Conservation (phyloP, 2,113 vertebrate species). For the Ginglymostoma cirratum region DNA sequence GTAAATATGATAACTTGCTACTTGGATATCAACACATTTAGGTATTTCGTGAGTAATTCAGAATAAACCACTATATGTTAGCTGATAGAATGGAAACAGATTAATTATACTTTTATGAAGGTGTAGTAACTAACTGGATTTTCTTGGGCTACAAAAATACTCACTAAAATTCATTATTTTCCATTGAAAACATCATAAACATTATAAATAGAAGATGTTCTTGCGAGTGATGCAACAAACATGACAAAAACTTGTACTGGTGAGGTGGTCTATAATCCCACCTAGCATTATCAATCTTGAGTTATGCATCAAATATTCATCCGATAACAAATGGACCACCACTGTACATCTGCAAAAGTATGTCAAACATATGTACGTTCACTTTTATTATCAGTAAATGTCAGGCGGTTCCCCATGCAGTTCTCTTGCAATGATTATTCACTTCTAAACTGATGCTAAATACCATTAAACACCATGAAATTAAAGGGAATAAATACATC, state of each 20-base stretch:
- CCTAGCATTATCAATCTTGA: conserved; percentile 4
- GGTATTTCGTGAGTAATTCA: background rate
- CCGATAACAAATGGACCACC: background rate
- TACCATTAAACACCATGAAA: background rate
- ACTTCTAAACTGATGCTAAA: background rate
- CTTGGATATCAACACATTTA: background rate
- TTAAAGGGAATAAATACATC: background rate
- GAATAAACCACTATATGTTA: background rate
- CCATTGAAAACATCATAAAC: background rate
- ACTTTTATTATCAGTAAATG: conserved; percentile 29
- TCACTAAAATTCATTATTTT: conserved; percentile 28
- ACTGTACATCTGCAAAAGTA: background rate
- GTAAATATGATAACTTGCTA: conserved; percentile 21
- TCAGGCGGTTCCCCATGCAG: background rate
- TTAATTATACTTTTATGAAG: background rate
- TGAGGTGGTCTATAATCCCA: background rate
- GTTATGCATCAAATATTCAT: background rate
- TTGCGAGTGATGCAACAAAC: background rate
- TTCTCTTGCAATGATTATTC: background rate
- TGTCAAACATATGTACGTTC: background rate
- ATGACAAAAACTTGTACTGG: conserved; percentile 20
- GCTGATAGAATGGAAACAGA: background rate
- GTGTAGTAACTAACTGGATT: background rate
- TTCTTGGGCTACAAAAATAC: background rate
- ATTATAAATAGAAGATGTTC: conserved; percentile 15